A percentile compares a stretch with the other conserved stretches of the same genome.
Conservation (phyloP, 1,140 invertebrate genomes). For the Brachionus asplanchnoidis region DNA sequence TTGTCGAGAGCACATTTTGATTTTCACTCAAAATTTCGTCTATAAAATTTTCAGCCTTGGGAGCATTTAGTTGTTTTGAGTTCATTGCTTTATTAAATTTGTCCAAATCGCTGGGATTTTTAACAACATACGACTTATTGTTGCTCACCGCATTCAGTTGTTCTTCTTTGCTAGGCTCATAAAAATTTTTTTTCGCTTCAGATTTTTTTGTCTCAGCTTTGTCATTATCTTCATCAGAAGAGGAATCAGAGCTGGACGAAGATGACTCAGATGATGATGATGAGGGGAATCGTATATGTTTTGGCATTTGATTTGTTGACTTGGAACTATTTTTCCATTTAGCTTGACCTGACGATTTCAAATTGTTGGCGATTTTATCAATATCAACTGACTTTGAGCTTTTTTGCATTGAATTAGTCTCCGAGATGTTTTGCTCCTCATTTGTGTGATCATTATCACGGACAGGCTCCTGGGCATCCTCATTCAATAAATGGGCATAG, state of each 20-base stretch:
- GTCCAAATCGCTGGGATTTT: conserved; percentile 15
- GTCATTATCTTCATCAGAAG: not conserved
- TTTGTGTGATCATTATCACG: not conserved
- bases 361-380: not conserved
- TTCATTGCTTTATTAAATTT: not conserved
- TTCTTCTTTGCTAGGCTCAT: not conserved
- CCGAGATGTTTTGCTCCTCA: not conserved
- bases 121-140: not conserved
- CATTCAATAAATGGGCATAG: conserved; percentile 36
- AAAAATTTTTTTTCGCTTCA: not conserved
- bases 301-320: conserved; percentile 20
- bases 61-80: conserved; percentile 4
- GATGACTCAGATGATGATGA: not conserved
- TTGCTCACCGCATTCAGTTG: conserved; percentile 2
- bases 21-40: conserved; percentile 7
- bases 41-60: conserved; percentile 13
- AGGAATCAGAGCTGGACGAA: conserved; percentile 10
- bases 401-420: not conserved
- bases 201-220: not conserved
- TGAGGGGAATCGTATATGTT: conserved; percentile 9
- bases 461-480: not conserved
- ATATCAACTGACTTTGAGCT: not conserved
- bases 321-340: conserved; percentile 30
- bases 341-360: not conserved
- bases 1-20: not conserved